Conservation (phyloP, 1,140 invertebrate species). For the Leptinotarsa defecta region DNA sequence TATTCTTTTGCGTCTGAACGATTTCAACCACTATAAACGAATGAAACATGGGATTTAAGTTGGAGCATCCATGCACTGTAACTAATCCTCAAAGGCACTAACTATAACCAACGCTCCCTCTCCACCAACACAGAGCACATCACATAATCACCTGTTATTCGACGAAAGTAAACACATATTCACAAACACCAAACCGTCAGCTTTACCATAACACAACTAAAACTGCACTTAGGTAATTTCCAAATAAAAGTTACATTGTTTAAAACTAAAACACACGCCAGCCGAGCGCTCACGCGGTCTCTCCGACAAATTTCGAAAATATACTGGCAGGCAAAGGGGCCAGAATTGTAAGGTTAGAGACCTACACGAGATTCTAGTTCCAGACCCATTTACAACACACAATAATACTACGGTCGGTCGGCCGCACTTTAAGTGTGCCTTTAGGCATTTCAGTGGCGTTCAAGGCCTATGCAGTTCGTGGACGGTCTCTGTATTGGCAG, state of each 20-base stretch:
- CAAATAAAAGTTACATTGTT: background rate
- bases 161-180: constrained; percentile 34
- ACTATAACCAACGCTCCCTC: background rate
- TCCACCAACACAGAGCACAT: constrained; percentile 5
- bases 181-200: background rate
- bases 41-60: background rate
- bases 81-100: background rate
- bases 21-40: background rate
- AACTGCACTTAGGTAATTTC: background rate
- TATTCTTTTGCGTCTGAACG: background rate
- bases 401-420: constrained; percentile 41
- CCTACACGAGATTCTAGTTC: constrained; percentile 46
- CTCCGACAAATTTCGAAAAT: constrained; percentile 42
- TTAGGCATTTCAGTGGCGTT: constrained; percentile 24
- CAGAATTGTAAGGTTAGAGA: constrained; percentile 42
- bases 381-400: constrained; percentile 48
- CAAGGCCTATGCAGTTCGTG: constrained; percentile 10
- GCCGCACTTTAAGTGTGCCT: constrained; percentile 20
- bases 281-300: constrained; percentile 9
- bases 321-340: constrained; percentile 42
- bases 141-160: constrained; percentile 34
- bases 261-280: background rate
- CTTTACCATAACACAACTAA: too few relatives aligned
- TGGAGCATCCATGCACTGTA: background rate
- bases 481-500: background rate